phyloP scores from a whole-genome alignment of 2,797 vertebrate species.

The Gymnothorax javanicus region DNA sequence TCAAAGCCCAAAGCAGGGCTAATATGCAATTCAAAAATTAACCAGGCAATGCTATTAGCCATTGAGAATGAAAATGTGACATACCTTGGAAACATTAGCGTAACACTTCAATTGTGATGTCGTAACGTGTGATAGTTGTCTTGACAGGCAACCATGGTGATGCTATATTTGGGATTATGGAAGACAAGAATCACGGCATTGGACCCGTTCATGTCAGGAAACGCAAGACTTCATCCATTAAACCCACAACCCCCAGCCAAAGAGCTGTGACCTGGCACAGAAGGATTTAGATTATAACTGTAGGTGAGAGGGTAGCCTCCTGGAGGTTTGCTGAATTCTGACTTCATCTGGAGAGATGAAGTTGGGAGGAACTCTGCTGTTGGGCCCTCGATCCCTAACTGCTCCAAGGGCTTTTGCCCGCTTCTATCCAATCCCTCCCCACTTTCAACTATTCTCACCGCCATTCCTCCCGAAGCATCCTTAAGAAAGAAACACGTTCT shows the following conservation, averaged over 20 bases:
- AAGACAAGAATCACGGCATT: background rate
- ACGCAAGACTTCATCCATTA: background rate
- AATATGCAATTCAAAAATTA: background rate
- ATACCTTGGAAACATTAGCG: background rate
- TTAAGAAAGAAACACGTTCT: too few species aligned
- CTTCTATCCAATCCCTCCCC: too few species aligned
- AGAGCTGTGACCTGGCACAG: background rate
- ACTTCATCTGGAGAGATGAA: background rate
- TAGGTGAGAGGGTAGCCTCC: background rate
- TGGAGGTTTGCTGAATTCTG: background rate
- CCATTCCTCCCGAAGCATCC: too few species aligned
- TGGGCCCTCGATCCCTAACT: too few species aligned
- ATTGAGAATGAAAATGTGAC: background rate
- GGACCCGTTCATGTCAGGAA: background rate
- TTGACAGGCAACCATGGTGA: background rate
- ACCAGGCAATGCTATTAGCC: background rate
- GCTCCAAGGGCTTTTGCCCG: too few species aligned
- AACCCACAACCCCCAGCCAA: background rate
- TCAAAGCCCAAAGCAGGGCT: background rate
- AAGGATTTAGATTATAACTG: background rate
- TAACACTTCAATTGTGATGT: background rate
- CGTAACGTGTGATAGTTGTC: background rate
- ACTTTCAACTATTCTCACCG: too few species aligned
- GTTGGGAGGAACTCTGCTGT: background rate
- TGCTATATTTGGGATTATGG: background rate